A percentile compares a stretch with the other conserved stretches of the same genome.
Evolutionary conservation across 2,797 vertebrate genomes (phyloP).

Genomic region (Anniella stebbinsi): DNA sequence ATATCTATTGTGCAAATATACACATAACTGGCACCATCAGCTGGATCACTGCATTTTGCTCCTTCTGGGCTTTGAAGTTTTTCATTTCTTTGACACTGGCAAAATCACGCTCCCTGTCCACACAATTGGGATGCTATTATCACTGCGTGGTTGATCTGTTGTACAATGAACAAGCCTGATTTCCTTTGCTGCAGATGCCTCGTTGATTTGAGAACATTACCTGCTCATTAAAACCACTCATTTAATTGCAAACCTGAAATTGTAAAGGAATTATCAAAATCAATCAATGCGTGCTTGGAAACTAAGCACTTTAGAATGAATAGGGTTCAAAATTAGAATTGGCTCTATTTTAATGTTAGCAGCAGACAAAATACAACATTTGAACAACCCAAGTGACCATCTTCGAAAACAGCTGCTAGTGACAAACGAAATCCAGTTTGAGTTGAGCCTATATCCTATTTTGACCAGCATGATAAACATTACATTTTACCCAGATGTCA

Average conservation of each 20-base stretch:
- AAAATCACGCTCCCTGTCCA: neutral
- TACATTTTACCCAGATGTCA: neutral
- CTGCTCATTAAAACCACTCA: neutral
- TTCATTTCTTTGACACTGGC: neutral
- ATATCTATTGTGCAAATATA: neutral
- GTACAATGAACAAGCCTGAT: neutral
- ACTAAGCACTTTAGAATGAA: neutral
- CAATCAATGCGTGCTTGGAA: neutral
- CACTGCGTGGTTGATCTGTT: neutral
- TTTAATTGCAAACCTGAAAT: constrained; percentile 16
- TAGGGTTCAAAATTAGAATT: neutral
- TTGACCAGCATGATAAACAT: neutral
- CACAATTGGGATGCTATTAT: neutral
- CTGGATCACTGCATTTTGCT: neutral
- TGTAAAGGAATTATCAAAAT: constrained; percentile 14
- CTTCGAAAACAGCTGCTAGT: neutral
- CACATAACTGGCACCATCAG: neutral
- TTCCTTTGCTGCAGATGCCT: neutral
- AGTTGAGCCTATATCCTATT: neutral
- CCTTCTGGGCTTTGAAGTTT: neutral
- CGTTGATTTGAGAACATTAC: neutral
- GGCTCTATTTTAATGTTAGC: neutral
- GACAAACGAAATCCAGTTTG: neutral
- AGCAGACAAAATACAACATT: neutral
- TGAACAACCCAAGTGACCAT: neutral